Base-by-base conservation (phyloP, 2,113 vertebrate genomes). In the Pongo abelii region DNA sequence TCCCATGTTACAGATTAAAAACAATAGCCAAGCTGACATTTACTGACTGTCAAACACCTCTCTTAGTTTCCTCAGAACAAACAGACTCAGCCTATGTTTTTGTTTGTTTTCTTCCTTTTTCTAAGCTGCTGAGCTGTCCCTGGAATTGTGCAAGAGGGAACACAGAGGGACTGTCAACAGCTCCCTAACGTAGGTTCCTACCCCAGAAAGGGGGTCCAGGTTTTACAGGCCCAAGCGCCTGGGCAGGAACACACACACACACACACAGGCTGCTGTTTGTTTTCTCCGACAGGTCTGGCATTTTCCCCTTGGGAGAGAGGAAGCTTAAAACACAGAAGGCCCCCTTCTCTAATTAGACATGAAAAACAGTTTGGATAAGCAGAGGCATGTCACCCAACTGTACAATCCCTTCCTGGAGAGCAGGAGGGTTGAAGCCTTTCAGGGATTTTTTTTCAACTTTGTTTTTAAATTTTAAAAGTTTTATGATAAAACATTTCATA, bases 231-330 rank as follows among this genome's bases (percentile, higher is more conserved):
- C 97, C 97, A 89, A 96, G 96, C 79, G 97, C 96, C 98, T 94
- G 75, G 96, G 98, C 98, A 96, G 96, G 98, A 96, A 38, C 98
- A 98, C 98, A 98, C 98, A 96, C 98, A 98, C 64, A n/a, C n/a
- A 97, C 97, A 98, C 25, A 70, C 61, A 32, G 93, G 96, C 87
- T 89, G 97, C 97, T 98, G 97, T 98, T 99, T 99, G 98, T 98
- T 99, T 98, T 98, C 98, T 98, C 98, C 88, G 84, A 98, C 98
- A 98, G 93, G 96, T 98, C 98, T 98, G 97, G 98, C 97, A 97
- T 98, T 97, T 98, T 96, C 97, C 97, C 98, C 46, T 38, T 92
- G 97, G 98, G 97, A 97, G 91, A 78, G 85, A 93, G 93, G 96
- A 98, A 97, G 98, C 95, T 96, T 96, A 98, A 98, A 96, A 98